These are phyloP conservation scores for Synergus itoensis DNA, from an alignment of 2,888 invertebrate species.

Conservation along the genomic window DNA sequence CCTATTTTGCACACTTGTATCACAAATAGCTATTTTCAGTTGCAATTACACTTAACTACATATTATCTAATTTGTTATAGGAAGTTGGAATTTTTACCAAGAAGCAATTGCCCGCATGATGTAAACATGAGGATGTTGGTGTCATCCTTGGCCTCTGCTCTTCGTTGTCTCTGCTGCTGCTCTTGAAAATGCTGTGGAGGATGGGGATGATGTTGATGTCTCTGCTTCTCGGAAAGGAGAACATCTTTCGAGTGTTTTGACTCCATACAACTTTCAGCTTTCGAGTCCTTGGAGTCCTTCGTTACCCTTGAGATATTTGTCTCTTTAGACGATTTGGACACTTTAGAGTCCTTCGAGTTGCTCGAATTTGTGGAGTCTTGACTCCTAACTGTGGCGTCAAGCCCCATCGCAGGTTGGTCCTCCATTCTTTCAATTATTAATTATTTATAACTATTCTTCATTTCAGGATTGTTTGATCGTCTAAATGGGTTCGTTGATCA, in stretches of 20 bases:
- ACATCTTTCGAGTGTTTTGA: conserved; percentile 75
- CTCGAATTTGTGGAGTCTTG: conserved; percentile 73
- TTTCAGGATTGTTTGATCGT: not conserved
- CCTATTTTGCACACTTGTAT: too few species aligned
- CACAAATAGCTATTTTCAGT: too few species aligned
- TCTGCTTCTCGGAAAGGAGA: conserved; percentile 69
- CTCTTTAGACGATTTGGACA: conserved; percentile 65
- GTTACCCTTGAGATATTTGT: conserved; percentile 48
- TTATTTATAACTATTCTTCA: conserved; percentile 1
- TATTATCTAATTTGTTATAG: not conserved
- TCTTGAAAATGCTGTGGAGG: conserved; percentile 53
- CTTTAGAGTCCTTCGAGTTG: conserved; percentile 67
- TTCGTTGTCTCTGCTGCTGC: conserved; percentile 46
- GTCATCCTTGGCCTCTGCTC: conserved; percentile 65
- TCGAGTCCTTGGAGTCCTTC: conserved; percentile 62
- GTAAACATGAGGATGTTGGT: conserved; percentile 72
- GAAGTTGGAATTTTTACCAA: conserved; percentile 51
- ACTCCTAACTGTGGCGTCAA: conserved; percentile 74
- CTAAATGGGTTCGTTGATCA: not conserved
- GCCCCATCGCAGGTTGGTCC: conserved; percentile 63
- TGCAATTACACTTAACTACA: too few species aligned
- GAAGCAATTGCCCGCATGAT: conserved; percentile 73
- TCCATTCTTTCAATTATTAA: conserved; percentile 53
- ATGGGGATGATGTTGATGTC: conserved; percentile 57
- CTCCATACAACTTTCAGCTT: conserved; percentile 72